Percentiles rank a stretch among this genome's conserved stretches.
These are phyloP conservation scores for Ctena decussata DNA, from an alignment of 2,888 invertebrate species.

Conservation along the genomic window DNA sequence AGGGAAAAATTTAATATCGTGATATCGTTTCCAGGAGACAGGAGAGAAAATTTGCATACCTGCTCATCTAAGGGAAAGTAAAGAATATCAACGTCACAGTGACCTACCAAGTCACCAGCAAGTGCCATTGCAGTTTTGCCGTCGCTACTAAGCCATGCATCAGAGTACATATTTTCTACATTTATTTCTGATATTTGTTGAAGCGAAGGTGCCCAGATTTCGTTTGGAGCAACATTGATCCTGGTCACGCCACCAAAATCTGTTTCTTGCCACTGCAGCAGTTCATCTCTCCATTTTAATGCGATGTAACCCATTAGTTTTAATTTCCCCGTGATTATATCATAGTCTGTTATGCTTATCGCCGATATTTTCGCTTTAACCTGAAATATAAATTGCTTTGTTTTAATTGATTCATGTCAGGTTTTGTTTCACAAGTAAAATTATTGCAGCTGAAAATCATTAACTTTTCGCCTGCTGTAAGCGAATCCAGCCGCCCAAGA, in stretches of 20 bases:
- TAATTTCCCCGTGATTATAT: too few species aligned
- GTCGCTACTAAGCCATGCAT: neutral
- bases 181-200: neutral
- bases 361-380: too few species aligned
- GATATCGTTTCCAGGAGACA: neutral
- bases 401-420: too few species aligned
- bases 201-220: neutral
- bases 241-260: neutral
- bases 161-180: neutral
- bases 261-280: neutral
- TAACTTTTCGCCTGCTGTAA: too few species aligned
- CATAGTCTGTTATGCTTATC: too few species aligned
- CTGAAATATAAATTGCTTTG: too few species aligned
- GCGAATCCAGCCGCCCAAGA: too few species aligned
- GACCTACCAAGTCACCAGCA: neutral
- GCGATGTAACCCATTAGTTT: too few species aligned
- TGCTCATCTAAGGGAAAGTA: neutral
- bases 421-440: too few species aligned
- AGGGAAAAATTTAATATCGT: neutral
- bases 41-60: neutral
- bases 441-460: too few species aligned
- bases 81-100: neutral
- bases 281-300: constrained; percentile 3
- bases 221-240: neutral
- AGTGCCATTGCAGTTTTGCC: neutral